Percentiles rank a stretch among this genome's conserved stretches.
Evolutionary conservation across 2,797 vertebrate species (phyloP).

Genomic region (Oreortyx pictus): DNA sequence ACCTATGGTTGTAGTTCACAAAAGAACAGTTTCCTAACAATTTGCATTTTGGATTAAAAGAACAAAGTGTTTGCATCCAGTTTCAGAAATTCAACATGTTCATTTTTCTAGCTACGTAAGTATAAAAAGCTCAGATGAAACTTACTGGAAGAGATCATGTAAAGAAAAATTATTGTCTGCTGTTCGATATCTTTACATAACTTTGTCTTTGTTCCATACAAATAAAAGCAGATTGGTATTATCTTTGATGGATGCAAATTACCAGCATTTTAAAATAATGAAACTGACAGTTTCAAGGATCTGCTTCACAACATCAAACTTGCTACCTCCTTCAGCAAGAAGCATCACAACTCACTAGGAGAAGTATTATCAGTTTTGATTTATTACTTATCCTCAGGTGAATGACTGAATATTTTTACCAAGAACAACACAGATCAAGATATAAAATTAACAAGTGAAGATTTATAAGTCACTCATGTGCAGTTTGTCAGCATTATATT

Average conservation of each 20-base stretch:
- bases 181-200: neutral
- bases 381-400: constrained; percentile 6
- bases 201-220: neutral
- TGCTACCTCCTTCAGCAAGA: neutral
- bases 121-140: neutral
- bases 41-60: neutral
- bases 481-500: neutral
- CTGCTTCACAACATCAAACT: neutral
- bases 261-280: neutral
- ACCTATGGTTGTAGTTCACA: neutral
- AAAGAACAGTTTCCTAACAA: neutral
- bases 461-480: neutral
- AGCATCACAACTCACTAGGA: neutral
- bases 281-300: constrained; percentile 23
- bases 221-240: neutral
- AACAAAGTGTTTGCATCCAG: neutral
- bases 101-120: neutral
- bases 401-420: neutral
- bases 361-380: constrained; percentile 12
- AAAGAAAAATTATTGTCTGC: neutral
- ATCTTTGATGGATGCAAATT: constrained; percentile 15
- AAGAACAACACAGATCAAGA: neutral
- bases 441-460: neutral
- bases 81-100: neutral
- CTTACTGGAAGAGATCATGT: neutral